A percentile compares a stretch with the other conserved stretches of the same genome.
Evolutionary conservation across 2,888 invertebrate genomes (phyloP).

Genomic region (Meliscaeva auricollis): DNA sequence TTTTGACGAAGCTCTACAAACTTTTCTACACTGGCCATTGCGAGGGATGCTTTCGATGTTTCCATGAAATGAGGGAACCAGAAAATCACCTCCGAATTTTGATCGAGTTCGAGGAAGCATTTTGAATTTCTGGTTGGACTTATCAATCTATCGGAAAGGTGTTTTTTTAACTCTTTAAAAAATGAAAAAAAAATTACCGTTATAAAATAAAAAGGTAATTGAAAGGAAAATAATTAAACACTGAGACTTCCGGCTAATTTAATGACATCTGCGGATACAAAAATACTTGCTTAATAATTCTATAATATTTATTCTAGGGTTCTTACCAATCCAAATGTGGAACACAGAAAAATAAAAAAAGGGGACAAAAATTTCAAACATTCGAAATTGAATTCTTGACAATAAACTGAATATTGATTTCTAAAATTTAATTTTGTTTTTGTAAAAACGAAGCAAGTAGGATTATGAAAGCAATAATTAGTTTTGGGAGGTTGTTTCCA

Average conservation of each 20-base stretch:
- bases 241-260: not conserved
- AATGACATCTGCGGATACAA: not conserved
- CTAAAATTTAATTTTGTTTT: too few relatives aligned
- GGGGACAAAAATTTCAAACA: not conserved
- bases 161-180: not conserved
- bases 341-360: not conserved
- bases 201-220: not conserved
- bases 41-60: conserved; percentile 12
- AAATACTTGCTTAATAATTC: not conserved
- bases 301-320: not conserved
- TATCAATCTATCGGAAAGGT: not conserved
- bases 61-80: conserved; percentile 42
- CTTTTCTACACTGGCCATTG: conserved; percentile 17
- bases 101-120: conserved; percentile 52
- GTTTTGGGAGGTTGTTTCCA: too few relatives aligned
- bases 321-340: not conserved
- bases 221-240: too few relatives aligned
- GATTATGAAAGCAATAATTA: too few relatives aligned
- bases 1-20: not conserved
- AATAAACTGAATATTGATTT: not conserved
- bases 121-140: not conserved
- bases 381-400: not conserved
- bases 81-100: conserved; percentile 40
- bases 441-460: too few relatives aligned
- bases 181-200: not conserved